Percentiles rank a stretch among this genome's conserved stretches.
Evolutionary conservation across 2,888 invertebrate genomes (phyloP).

Genomic region (Drosophila niveifrons): DNA sequence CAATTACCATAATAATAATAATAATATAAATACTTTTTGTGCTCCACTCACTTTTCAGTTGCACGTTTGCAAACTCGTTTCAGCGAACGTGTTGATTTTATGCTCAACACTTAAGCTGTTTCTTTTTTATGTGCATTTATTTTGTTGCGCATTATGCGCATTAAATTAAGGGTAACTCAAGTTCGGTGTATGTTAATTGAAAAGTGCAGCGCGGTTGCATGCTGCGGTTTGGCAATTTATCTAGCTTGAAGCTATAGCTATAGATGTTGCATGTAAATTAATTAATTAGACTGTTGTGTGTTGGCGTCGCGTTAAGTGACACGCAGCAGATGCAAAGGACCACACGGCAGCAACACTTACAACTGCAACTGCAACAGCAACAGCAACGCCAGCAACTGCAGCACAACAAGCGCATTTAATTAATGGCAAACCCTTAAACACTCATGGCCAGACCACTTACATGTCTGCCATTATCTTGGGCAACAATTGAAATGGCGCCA

Average conservation of each 20-base stretch:
- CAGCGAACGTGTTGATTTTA: neutral
- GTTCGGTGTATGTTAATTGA: neutral
- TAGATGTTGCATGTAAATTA: conserved; percentile 69
- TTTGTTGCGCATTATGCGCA: too few relatives aligned
- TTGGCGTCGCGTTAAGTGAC: conserved; percentile 54
- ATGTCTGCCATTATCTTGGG: conserved; percentile 51
- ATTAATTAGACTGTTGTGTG: conserved; percentile 70
- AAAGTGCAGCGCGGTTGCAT: conserved; percentile 32
- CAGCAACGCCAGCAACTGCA: neutral
- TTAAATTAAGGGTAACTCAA: conserved; percentile 25
- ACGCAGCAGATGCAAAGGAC: conserved; percentile 55
- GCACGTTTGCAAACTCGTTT: neutral
- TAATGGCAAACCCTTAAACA: conserved; percentile 67
- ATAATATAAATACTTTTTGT: conserved; percentile 1
- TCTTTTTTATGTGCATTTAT: too few relatives aligned
- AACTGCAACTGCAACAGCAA: conserved; percentile 10
- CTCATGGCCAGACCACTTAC: conserved; percentile 62
- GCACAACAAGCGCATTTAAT: conserved; percentile 71
- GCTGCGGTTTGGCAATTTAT: conserved; percentile 49
- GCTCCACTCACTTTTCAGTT: conserved; percentile 1
- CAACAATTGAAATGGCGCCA: conserved; percentile 70
- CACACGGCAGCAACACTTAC: conserved; percentile 48
- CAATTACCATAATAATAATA: conserved; percentile 3
- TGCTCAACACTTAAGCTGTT: neutral
- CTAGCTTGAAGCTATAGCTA: conserved; percentile 21